These are phyloP conservation scores for Redunca redunca DNA, from an alignment of 2,113 vertebrate species.

Conservation along the genomic window DNA sequence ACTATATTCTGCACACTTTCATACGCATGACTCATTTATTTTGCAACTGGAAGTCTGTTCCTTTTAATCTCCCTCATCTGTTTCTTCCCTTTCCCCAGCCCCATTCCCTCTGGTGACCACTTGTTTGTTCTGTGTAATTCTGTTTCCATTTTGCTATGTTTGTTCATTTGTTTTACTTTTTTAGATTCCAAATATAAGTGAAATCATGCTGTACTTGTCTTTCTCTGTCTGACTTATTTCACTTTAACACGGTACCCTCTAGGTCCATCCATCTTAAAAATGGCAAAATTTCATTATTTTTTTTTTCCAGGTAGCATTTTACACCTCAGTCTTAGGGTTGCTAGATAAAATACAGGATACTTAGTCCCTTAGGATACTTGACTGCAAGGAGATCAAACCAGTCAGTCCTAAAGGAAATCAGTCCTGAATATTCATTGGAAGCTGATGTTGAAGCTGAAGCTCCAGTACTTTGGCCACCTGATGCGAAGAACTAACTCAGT, in stretches of 20 bases:
- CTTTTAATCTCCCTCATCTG: not conserved
- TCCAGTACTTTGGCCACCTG: not conserved
- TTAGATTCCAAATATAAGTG: not conserved
- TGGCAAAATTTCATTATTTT: not conserved
- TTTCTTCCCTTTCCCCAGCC: not conserved
- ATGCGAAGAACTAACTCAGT: not conserved
- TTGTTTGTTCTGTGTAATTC: not conserved
- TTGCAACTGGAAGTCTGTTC: not conserved
- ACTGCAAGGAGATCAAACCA: not conserved
- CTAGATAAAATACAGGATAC: not conserved
- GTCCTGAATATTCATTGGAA: not conserved
- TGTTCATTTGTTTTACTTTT: not conserved
- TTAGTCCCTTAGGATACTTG: not conserved
- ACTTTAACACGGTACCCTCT: not conserved
- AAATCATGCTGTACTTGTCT: not conserved
- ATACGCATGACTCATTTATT: not conserved
- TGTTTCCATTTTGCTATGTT: not conserved
- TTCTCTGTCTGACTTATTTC: not conserved
- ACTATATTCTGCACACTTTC: not conserved
- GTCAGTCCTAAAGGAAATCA: not conserved
- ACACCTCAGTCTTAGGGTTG: not conserved
- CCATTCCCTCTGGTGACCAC: not conserved
- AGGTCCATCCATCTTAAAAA: not conserved
- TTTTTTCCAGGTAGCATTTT: not conserved
- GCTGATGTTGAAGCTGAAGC: not conserved